phyloP scores from a whole-genome alignment of 2,797 vertebrate genomes.

The Hydrolagus colliei region DNA sequence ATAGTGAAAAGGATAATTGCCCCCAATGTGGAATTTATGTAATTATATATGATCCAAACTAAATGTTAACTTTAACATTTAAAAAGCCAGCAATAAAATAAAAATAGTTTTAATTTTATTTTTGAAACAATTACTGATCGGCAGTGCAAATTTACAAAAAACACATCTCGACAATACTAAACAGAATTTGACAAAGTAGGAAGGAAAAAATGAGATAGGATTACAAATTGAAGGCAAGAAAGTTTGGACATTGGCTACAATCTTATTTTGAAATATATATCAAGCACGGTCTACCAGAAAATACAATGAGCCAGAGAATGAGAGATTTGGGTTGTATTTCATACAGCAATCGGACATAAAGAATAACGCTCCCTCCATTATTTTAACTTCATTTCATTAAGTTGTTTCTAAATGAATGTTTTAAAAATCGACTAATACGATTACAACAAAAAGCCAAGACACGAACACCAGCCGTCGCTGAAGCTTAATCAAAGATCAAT shows the following conservation, averaged over 20 bases:
- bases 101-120: conserved; percentile 1
- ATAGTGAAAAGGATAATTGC: no score
- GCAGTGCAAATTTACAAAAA: neutral
- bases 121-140: neutral
- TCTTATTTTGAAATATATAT: neutral
- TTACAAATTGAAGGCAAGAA: neutral
- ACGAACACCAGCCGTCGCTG: no score
- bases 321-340: neutral
- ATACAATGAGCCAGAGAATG: neutral
- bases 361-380: neutral
- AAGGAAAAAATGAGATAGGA: neutral
- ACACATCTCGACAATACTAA: conserved; percentile 2
- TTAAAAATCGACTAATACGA: neutral
- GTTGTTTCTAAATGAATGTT: neutral
- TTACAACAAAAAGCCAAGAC: no score
- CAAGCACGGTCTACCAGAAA: neutral
- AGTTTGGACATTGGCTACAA: neutral
- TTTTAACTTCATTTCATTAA: neutral
- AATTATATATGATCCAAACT: neutral
- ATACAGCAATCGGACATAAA: neutral
- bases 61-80: neutral
- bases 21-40: no score
- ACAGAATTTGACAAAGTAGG: neutral
- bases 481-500: no score
- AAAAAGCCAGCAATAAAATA: neutral